Base-by-base conservation (phyloP, 2,888 invertebrate genomes). In the Sesia apiformis region DNA sequence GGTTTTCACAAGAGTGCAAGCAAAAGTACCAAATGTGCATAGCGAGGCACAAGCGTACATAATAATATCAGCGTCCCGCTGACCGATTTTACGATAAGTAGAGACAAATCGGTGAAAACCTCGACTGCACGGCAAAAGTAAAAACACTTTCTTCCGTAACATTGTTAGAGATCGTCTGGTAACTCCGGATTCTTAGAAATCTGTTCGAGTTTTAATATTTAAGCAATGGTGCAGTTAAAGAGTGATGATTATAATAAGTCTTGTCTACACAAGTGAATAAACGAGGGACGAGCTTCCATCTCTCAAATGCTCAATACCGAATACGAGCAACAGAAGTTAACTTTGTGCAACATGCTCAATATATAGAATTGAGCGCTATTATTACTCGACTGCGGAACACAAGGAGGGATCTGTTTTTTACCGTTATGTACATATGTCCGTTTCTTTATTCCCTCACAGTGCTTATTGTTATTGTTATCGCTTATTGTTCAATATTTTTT, bases 41-140 rank as follows among this genome's bases (percentile, higher is more conserved):
- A 60, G 55, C 42, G 53, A 49, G 57, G 66, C 59, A 62, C 62
- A 61, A 61, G 61, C 69, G 60, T 70, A 78, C 72, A 72, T 75
- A 81, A 64, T 63, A 72, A 74, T 68, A 68, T 64, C 62, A 61
- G 60, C 70, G 81, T 60, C 77, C 80, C 60, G 72, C 72, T 84
- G 77, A 81, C 81, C 81, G 81, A 76, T 55, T 78, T 79, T 74
- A 78, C n/a, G 78, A 82, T 83, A 80, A 80, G 74, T 65, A 70
- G 65, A 59, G 69, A 69, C 72, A 67, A 74, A 78, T 76, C 68
- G 79, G 83, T 74, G 84, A 84, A 84, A 84, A 81, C 76, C 64
- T 59, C 69, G 64, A 65, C 70, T n/a, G 8, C 7, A 70, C 63
- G 69, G 69, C 72, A 78, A 80, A 81, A 83, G 80, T 81, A 82